Evolutionary conservation across 2,888 invertebrate genomes (phyloP), one percentile per base, ranked within the genome.

Genomic region (Arrhopalites spinosus): DNA sequence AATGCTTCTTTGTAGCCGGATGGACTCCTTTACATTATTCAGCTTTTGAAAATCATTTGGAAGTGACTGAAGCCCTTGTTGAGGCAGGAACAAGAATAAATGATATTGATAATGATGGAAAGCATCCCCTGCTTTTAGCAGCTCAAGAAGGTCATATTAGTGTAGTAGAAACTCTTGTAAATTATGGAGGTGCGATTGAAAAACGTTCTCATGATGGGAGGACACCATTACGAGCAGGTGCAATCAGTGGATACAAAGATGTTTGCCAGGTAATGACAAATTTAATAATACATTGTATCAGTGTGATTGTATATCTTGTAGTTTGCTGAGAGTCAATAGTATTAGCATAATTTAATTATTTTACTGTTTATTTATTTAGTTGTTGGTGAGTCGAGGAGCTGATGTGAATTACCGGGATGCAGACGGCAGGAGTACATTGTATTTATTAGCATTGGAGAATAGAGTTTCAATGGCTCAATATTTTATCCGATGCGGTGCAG

Each of bases 11-110:
- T 20, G 17, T 66, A 69, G 80, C 81, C 27, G 82, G 98, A 0
- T 98, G 97, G 98, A 97, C 98, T 0, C 96, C 98, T 0, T 86
- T 98, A 73, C 97, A 98, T 85, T 97, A 98, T 85, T 93, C 97
- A 0, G 94, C 97, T 17, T 97, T 96, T 85, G 96, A 98, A 88
- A 93, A 95, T 15, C 95, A 96, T 85, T 87, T 90, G 71, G 93
- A 93, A 84, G 94, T 95, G 0, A 91, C 92, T 83, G 92, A 92
- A 83, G 91, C 92, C 0, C 86, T 94, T 0, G 86, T 96, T 0
- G 95, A 95, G 84, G 93, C 94, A 0, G 96, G 95, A 0, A 95
- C 94, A 0, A 90, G 93, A 84, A 91, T 94, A 13, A 94, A 94
- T 84, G 94, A 94, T 85, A 91, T 93, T 7, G 96, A 96, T 85